phyloP scores from a whole-genome alignment of 2,113 vertebrate species.

The Mus spicilegus region DNA sequence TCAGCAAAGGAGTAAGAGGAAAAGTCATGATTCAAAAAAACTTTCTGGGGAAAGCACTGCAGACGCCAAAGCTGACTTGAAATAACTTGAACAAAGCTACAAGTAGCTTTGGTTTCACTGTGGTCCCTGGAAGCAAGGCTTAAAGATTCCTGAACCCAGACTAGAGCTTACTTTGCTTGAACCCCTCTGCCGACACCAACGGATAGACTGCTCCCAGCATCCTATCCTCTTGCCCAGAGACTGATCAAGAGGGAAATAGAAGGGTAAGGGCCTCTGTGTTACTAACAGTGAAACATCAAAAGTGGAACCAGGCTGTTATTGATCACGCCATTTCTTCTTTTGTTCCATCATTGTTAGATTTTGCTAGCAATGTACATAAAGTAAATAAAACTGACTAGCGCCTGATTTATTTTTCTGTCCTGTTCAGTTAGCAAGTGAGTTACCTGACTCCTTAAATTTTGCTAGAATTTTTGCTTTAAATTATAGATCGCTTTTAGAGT shows the following conservation, averaged over 20 bases:
- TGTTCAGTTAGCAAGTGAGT: constrained; percentile 18
- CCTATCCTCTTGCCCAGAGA: not conserved
- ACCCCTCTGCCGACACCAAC: not conserved
- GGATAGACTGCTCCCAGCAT: not conserved
- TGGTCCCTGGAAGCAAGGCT: not conserved
- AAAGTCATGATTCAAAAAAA: not conserved
- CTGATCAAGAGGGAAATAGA: not conserved
- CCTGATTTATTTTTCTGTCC: not conserved
- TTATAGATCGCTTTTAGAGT: constrained; percentile 26
- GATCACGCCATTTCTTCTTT: not conserved
- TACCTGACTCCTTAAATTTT: not conserved
- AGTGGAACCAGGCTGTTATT: not conserved
- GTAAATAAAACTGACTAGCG: constrained; percentile 20
- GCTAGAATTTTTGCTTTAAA: not conserved
- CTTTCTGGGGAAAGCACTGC: not conserved
- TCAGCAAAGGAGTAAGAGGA: not conserved
- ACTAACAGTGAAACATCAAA: not conserved
- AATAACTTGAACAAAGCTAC: not conserved
- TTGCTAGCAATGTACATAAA: not conserved
- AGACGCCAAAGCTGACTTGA: not conserved
- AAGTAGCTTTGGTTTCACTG: not conserved
- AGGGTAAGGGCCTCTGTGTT: not conserved
- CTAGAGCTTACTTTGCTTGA: not conserved
- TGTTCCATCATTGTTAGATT: not conserved
- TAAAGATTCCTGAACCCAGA: not conserved